Conservation (phyloP, 1,140 invertebrate genomes). For the Acromyrmex charruanus region DNA sequence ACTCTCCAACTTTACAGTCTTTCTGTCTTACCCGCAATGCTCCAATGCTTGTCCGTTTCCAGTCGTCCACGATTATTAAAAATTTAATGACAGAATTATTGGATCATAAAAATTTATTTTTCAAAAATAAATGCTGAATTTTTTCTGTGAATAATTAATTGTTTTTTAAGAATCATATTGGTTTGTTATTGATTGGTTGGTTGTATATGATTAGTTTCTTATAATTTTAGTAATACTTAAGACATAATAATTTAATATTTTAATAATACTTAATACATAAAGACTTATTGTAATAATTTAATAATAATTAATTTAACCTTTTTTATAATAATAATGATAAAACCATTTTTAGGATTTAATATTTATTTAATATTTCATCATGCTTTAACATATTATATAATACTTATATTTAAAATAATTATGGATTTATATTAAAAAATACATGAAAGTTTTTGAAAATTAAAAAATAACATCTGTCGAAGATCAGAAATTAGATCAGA, state of each 20-base stretch:
- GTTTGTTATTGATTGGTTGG: neutral
- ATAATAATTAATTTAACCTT: neutral
- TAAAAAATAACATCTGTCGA: neutral
- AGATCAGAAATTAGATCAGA: neutral
- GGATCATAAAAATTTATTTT: neutral
- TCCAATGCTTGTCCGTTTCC: neutral
- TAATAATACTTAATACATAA: too few relatives aligned
- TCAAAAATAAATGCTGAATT: neutral
- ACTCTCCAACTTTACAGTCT: constrained; percentile 29
- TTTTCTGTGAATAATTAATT: neutral
- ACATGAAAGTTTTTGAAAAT: neutral
- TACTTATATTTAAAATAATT: constrained; percentile 5
- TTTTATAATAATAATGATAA: neutral
- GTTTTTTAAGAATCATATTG: neutral
- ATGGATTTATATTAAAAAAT: neutral
- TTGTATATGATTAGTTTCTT: neutral
- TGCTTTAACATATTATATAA: neutral
- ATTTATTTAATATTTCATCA: neutral
- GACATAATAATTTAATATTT: neutral
- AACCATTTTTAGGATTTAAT: neutral
- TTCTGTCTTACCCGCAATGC: neutral
- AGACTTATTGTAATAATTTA: too few relatives aligned
- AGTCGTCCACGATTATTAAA: neutral
- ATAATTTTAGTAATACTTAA: neutral
- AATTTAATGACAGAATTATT: constrained; percentile 3